These are phyloP conservation scores for Campoletis raptor DNA, from an alignment of 2,888 invertebrate species.

Conservation along the genomic window DNA sequence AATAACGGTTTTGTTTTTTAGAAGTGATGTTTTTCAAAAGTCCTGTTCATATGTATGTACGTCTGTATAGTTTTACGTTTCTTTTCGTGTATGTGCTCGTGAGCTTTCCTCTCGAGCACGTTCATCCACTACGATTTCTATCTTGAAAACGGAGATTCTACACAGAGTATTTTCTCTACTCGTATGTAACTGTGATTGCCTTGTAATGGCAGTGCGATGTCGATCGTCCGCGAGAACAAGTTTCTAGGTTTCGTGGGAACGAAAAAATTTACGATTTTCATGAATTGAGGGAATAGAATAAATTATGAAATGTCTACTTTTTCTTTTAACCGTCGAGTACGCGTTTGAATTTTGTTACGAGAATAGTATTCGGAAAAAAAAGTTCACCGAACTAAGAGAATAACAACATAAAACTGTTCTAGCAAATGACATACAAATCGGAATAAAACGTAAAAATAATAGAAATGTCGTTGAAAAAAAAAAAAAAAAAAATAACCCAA, in stretches of 20 bases:
- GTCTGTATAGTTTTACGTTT: not conserved
- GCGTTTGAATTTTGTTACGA: not conserved
- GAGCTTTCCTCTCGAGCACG: constrained; percentile 59
- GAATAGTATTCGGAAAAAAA: not conserved
- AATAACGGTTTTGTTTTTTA: not conserved
- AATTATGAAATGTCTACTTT: not conserved
- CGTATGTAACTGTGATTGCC: constrained; percentile 38
- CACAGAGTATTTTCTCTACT: constrained; percentile 32
- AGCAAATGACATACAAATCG: not conserved
- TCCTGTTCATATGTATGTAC: not conserved
- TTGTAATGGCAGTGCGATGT: constrained; percentile 51
- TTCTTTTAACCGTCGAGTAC: not conserved
- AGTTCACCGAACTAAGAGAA: not conserved
- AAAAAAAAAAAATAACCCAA: not conserved
- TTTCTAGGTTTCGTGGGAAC: constrained; percentile 36
- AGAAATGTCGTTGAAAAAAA: not conserved
- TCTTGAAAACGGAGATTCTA: constrained; percentile 64
- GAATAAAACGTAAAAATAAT: not conserved
- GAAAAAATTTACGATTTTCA: constrained; percentile 21
- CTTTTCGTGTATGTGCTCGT: constrained; percentile 1
- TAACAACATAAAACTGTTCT: not conserved
- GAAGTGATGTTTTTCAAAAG: no score
- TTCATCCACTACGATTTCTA: constrained; percentile 63
- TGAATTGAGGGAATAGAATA: not conserved
- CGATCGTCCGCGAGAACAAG: constrained; percentile 27